Percentiles rank a stretch among this genome's conserved stretches.
phyloP scores from a whole-genome alignment of 2,888 invertebrate genomes.

The Neria commutata region DNA sequence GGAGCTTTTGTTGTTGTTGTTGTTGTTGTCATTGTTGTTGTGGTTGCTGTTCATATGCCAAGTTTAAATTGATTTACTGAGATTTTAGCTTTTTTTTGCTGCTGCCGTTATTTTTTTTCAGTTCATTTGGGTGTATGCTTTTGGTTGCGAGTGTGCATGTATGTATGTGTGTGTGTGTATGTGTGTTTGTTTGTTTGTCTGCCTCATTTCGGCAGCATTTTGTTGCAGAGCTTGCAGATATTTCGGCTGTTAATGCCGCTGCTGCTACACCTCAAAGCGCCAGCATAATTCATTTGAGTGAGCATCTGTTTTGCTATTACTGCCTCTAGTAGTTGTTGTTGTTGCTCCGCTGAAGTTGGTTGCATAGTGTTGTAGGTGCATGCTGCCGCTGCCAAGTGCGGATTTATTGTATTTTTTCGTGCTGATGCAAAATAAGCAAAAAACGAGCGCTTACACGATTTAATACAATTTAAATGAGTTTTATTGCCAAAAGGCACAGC shows the following conservation, averaged over 20 bases:
- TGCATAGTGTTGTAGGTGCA: background rate
- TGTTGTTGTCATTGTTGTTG: background rate
- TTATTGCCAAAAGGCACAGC: background rate
- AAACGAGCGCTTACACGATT: background rate
- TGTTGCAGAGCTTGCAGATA: background rate
- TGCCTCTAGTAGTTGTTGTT: background rate
- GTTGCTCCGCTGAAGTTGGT: background rate
- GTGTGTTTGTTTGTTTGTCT: background rate
- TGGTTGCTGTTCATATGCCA: constrained; percentile 1
- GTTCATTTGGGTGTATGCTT: background rate
- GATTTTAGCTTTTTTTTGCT: background rate
- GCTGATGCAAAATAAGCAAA: background rate
- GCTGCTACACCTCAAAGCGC: background rate
- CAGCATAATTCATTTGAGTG: background rate
- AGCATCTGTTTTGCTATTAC: background rate
- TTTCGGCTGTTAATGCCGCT: background rate
- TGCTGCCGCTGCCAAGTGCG: background rate
- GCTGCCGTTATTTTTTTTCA: background rate
- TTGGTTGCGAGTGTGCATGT: background rate
- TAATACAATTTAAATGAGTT: background rate
- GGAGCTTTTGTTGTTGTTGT: background rate
- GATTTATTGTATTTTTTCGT: background rate
- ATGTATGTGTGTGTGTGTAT: background rate
- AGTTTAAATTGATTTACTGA: constrained; percentile 6
- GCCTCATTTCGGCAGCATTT: background rate